Conservation (phyloP, 2,113 vertebrate genomes). For the Erythrocebus patas region DNA sequence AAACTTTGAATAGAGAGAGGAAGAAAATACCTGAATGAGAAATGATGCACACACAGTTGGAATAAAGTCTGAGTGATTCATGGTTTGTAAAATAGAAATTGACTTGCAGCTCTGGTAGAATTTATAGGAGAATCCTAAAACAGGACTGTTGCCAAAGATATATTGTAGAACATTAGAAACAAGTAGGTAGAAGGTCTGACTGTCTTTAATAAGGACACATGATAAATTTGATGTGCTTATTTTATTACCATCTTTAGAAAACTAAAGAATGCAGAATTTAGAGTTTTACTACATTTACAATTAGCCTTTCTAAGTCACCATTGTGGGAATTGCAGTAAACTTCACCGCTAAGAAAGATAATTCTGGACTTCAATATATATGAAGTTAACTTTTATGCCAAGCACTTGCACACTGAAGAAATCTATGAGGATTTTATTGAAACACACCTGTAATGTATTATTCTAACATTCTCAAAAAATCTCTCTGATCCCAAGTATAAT, state of each 20-base stretch:
- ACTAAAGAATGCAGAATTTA: neutral
- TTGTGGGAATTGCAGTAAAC: neutral
- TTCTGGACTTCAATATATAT: neutral
- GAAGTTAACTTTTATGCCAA: constrained; percentile 1
- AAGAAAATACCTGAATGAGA: neutral
- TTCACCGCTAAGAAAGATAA: neutral
- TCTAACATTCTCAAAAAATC: neutral
- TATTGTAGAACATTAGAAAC: neutral
- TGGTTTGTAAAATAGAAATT: constrained; percentile 7
- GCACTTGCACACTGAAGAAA: neutral
- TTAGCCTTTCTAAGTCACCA: constrained; percentile 21
- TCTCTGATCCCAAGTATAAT: neutral
- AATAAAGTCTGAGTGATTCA: neutral
- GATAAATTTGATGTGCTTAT: constrained; percentile 23
- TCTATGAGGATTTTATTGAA: constrained; percentile 30
- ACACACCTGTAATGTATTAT: constrained; percentile 19
- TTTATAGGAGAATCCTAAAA: constrained; percentile 17
- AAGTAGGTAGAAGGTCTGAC: neutral
- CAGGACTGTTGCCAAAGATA: neutral
- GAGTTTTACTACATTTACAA: constrained; percentile 13
- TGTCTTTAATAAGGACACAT: neutral
- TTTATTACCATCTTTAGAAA: constrained; percentile 29
- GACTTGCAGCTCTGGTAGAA: constrained; percentile 26
- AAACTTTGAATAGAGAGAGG: neutral
- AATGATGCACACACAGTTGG: neutral